phyloP scores from a whole-genome alignment of 2,888 invertebrate genomes.

The Zaprionus lineosus region DNA sequence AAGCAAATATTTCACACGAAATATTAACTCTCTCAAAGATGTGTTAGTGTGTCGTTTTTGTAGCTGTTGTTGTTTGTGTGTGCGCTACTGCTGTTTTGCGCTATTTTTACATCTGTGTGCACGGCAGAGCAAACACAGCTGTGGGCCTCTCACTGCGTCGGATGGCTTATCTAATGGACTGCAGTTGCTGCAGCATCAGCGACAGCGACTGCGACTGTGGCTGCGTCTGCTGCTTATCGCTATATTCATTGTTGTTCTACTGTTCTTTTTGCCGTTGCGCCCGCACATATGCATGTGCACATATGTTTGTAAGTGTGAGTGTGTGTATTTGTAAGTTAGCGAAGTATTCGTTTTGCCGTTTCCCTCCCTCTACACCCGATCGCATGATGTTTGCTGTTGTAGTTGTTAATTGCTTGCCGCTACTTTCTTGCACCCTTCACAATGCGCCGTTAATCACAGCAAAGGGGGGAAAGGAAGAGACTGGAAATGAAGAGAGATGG shows the following conservation, averaged over 20 bases:
- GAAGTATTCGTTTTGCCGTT: neutral
- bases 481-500: neutral
- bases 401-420: conserved; percentile 75
- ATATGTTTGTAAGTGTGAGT: no score
- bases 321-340: no score
- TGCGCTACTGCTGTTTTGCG: conserved; percentile 29
- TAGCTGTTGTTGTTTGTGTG: conserved; percentile 1
- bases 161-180: conserved; percentile 66
- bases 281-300: conserved; percentile 56
- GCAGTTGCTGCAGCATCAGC: conserved; percentile 23
- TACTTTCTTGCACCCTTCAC: conserved; percentile 69
- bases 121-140: conserved; percentile 58
- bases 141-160: conserved; percentile 44
- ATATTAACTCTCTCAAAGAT: conserved; percentile 24
- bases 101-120: conserved; percentile 50
- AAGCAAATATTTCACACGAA: conserved; percentile 71
- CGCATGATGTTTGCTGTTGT: conserved; percentile 63
- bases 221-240: conserved; percentile 1
- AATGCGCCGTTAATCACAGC: conserved; percentile 57
- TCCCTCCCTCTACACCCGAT: conserved; percentile 16
- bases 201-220: neutral
- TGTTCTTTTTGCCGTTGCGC: conserved; percentile 27
- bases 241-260: conserved; percentile 2
- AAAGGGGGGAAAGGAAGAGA: conserved; percentile 16
- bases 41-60: conserved; percentile 4